Evolutionary conservation across 2,113 vertebrate species (phyloP).

Genomic region (Ranitomeya imitator): DNA sequence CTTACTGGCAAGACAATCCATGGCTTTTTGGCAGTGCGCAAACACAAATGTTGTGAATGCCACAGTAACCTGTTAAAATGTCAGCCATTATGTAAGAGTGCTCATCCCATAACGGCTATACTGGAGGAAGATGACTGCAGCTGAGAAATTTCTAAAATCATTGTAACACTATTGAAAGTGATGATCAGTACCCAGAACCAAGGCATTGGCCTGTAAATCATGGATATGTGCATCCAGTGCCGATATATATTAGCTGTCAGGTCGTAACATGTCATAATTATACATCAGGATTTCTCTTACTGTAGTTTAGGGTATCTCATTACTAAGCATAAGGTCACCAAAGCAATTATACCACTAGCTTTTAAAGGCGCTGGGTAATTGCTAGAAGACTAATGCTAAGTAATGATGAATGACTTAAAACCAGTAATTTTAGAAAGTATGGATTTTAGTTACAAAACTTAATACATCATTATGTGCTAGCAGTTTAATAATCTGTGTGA

Average conservation of each 20-base stretch:
- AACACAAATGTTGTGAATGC: not conserved
- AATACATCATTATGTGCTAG: constrained; percentile 8
- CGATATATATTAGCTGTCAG: not conserved
- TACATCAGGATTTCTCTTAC: constrained; percentile 5
- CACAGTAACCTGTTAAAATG: not conserved
- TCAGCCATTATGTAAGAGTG: not conserved
- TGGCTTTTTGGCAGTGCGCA: not conserved
- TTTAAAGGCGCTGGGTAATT: not conserved
- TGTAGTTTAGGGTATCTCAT: constrained; percentile 11
- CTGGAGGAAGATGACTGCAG: not conserved
- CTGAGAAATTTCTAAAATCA: not conserved
- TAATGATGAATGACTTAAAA: constrained; percentile 12
- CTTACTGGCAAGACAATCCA: not conserved
- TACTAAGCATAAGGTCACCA: not conserved
- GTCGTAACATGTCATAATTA: not conserved
- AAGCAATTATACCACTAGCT: not conserved
- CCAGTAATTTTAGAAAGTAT: not conserved
- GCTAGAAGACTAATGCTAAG: not conserved
- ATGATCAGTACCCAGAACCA: not conserved
- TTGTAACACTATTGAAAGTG: not conserved
- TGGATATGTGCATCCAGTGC: not conserved
- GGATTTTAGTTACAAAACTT: not conserved
- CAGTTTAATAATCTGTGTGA: not conserved
- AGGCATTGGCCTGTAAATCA: not conserved
- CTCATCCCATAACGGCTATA: not conserved